These are phyloP conservation scores for Drosophila setosimentum DNA, from an alignment of 2,888 invertebrate genomes.

Conservation along the genomic window DNA sequence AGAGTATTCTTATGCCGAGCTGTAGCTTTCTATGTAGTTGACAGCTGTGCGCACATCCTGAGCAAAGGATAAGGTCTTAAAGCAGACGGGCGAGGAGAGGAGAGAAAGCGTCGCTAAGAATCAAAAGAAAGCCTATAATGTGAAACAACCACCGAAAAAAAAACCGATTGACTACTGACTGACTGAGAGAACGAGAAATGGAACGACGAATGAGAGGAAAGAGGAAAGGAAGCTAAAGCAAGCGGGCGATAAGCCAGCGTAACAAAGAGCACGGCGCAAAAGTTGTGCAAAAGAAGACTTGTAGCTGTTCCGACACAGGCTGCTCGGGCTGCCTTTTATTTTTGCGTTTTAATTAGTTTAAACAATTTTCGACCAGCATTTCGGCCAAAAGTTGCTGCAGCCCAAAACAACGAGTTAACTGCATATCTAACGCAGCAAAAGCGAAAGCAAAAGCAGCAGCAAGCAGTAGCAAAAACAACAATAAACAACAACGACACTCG, in stretches of 20 bases:
- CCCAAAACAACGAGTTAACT: not conserved
- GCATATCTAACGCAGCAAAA: not conserved
- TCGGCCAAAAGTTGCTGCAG: not conserved
- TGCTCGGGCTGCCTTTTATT: constrained; percentile 48
- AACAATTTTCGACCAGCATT: constrained; percentile 54
- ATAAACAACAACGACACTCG: constrained; percentile 1
- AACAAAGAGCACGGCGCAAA: constrained; percentile 64
- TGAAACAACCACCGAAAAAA: constrained; percentile 66
- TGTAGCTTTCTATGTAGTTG: constrained; percentile 26
- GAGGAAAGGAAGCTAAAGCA: constrained; percentile 16
- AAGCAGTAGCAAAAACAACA: constrained; percentile 7
- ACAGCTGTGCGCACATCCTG: constrained; percentile 35
- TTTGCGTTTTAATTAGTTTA: constrained; percentile 64
- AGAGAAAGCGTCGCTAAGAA: constrained; percentile 14
- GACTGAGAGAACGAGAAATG: constrained; percentile 29
- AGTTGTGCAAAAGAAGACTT: constrained; percentile 80
- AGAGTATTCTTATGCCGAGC: constrained; percentile 11
- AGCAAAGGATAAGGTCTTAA: constrained; percentile 10
- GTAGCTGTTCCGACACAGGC: constrained; percentile 65
- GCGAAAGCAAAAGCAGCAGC: not conserved
- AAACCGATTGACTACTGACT: constrained; percentile 49
- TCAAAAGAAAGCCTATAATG: constrained; percentile 40
- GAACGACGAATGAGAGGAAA: constrained; percentile 12
- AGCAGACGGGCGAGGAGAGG: not conserved
- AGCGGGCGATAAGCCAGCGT: constrained; percentile 53